phyloP scores from a whole-genome alignment of 2,888 invertebrate species.

The Leptura quadrifasciata region DNA sequence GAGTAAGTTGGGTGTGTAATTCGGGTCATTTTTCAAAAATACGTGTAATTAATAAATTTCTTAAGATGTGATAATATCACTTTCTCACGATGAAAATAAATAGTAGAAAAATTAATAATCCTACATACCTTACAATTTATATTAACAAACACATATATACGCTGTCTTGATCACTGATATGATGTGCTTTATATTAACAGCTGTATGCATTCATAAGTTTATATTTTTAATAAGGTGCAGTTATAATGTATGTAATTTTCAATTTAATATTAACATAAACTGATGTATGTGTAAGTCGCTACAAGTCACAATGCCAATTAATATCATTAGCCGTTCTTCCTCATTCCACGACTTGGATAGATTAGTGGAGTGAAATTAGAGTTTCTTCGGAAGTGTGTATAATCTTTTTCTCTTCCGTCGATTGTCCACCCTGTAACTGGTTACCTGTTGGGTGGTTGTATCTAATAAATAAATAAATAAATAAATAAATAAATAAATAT shows the following conservation, averaged over 20 bases:
- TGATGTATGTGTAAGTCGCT: constrained; percentile 3
- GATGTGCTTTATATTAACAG: constrained; percentile 1
- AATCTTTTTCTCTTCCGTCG: too few species aligned
- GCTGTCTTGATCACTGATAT: background rate
- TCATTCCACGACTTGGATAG: too few species aligned
- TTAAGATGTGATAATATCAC: background rate
- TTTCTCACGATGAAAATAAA: background rate
- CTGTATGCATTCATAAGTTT: background rate
- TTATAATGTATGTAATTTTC: background rate
- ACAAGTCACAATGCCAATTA: background rate
- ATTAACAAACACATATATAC: background rate
- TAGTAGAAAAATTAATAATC: constrained; percentile 1
- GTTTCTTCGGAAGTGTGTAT: too few species aligned
- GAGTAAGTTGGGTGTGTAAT: background rate
- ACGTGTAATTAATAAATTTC: background rate
- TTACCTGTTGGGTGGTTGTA: too few species aligned
- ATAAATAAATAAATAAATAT: too few species aligned
- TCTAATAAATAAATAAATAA: too few species aligned
- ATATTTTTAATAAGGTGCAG: background rate
- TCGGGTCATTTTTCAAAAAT: constrained; percentile 5
- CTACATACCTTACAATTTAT: background rate
- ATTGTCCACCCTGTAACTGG: too few species aligned
- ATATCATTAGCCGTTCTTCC: background rate
- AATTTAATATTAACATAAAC: constrained; percentile 4
- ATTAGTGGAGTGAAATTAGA: too few species aligned